These are phyloP conservation scores for Chitala chitala DNA, from an alignment of 2,113 vertebrate genomes.

Conservation along the genomic window DNA sequence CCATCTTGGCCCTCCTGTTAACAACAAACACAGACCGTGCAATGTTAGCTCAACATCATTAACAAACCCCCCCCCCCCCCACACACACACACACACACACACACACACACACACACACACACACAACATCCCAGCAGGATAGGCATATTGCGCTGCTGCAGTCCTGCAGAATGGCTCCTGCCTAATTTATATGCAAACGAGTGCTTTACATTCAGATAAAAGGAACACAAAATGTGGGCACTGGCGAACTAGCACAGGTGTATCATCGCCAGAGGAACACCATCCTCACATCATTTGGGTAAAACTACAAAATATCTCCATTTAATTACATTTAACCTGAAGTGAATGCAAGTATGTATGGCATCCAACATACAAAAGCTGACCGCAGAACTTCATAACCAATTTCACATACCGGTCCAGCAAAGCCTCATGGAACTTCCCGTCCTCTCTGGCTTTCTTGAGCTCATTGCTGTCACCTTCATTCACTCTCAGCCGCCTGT, in stretches of 20 bases:
- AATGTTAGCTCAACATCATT: too few species aligned
- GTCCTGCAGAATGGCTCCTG: neutral
- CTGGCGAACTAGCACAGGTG: too few species aligned
- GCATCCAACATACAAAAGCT: neutral
- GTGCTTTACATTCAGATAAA: neutral
- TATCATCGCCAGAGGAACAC: too few species aligned
- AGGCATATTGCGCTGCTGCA: too few species aligned
- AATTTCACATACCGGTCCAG: conserved; percentile 77
- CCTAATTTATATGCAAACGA: conserved; percentile 3
- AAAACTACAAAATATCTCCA: too few species aligned
- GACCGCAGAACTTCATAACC: neutral
- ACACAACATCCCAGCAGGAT: neutral
- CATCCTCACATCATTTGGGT: too few species aligned
- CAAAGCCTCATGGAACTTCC: conserved; percentile 86
- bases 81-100: neutral
- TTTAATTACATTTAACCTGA: too few species aligned
- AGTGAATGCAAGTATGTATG: neutral
- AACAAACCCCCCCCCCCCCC: neutral
- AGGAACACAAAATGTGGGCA: too few species aligned
- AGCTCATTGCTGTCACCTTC: conserved; percentile 73
- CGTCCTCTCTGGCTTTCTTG: conserved; percentile 83
- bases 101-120: neutral
- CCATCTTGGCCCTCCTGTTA: too few species aligned
- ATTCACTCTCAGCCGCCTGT: conserved; percentile 86
- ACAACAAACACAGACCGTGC: too few species aligned